These are phyloP conservation scores for Pollenia angustigena DNA, from an alignment of 2,888 invertebrate genomes.

Conservation along the genomic window DNA sequence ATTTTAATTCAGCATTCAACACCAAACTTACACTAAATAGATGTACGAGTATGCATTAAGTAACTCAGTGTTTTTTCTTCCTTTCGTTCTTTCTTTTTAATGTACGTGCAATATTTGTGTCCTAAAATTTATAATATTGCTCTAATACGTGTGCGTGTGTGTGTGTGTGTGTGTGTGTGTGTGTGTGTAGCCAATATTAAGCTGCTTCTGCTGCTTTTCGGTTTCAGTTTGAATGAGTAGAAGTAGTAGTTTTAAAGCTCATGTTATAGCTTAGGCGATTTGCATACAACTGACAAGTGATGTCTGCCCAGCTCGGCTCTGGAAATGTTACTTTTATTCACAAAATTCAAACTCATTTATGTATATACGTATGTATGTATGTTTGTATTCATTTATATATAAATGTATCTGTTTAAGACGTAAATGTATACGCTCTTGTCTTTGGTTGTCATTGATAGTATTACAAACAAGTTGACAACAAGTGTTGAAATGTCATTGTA, in stretches of 20 bases:
- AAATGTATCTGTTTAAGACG: background rate
- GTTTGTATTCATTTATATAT: background rate
- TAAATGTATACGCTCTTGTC: conserved; percentile 51
- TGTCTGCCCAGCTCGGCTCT: conserved; percentile 43
- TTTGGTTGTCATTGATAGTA: conserved; percentile 66
- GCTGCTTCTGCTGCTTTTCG: conserved; percentile 54
- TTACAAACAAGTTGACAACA: conserved; percentile 71
- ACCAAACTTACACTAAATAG: conserved; percentile 41
- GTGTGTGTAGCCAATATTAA: conserved; percentile 56
- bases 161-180: conserved; percentile 7
- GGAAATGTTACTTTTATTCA: conserved; percentile 28
- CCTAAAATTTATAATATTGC: conserved; percentile 62
- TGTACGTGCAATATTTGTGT: conserved; percentile 49
- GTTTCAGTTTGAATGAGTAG: conserved; percentile 7
- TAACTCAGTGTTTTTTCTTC: background rate
- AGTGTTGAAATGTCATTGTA: conserved; percentile 69
- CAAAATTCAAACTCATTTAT: conserved; percentile 11
- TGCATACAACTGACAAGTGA: conserved; percentile 70
- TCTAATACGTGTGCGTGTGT: conserved; percentile 21
- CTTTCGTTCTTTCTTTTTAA: conserved; percentile 12
- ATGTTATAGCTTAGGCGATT: conserved; percentile 71
- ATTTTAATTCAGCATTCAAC: conserved; percentile 59
- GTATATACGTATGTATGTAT: background rate
- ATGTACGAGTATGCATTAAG: conserved; percentile 16
- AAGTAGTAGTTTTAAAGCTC: conserved; percentile 67